A percentile compares a stretch with the other conserved stretches of the same genome.
phyloP scores from a whole-genome alignment of 2,888 invertebrate genomes.

The Lasius fuliginosus region DNA sequence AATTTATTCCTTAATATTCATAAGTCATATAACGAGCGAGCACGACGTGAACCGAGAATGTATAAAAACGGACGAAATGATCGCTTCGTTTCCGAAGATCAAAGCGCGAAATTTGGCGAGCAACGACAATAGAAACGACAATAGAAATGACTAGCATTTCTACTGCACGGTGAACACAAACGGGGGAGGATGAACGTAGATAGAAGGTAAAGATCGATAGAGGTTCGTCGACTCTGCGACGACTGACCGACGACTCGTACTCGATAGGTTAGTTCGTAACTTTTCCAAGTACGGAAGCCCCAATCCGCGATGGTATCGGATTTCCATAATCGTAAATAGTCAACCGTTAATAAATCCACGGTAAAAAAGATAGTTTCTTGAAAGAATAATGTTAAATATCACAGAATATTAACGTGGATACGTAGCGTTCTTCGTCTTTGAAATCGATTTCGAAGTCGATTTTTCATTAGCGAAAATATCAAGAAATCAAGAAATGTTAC shows the following conservation, averaged over 20 bases:
- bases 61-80: neutral
- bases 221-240: constrained; percentile 76
- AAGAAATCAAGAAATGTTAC: neutral
- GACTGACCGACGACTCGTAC: constrained; percentile 65
- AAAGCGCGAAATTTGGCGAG: constrained; percentile 44
- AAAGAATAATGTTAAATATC: neutral
- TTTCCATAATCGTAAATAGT: constrained; percentile 48
- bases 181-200: constrained; percentile 70
- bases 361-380: neutral
- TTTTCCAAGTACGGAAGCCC: constrained; percentile 27
- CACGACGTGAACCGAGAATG: constrained; percentile 9
- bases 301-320: constrained; percentile 25
- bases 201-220: constrained; percentile 76
- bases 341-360: constrained; percentile 11
- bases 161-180: constrained; percentile 57
- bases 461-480: neutral
- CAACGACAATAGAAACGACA: constrained; percentile 21
- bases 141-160: constrained; percentile 21
- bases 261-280: constrained; percentile 38
- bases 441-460: no score
- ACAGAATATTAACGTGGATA: no score
- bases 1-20: constrained; percentile 41
- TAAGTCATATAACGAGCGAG: constrained; percentile 29
- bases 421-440: no score
- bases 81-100: neutral